Conservation (phyloP, 2,797 vertebrate genomes). For the Phalanger gymnotis region DNA sequence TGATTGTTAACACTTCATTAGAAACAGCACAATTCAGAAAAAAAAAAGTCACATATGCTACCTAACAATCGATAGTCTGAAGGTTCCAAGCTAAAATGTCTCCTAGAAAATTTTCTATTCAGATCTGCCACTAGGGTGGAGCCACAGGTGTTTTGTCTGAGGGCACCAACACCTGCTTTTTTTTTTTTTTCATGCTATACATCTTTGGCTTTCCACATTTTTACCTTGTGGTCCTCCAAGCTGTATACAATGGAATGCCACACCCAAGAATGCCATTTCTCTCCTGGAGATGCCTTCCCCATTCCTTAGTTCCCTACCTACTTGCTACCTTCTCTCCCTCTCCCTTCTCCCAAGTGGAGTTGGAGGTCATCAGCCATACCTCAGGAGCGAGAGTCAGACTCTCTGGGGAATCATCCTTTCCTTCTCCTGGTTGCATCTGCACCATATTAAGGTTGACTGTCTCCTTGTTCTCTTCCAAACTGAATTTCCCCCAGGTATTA, state of each 20-base stretch:
- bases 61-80: conserved; percentile 6
- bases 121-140: neutral
- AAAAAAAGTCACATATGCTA: conserved; percentile 27
- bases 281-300: neutral
- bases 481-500: neutral
- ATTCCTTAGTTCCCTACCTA: neutral
- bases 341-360: neutral
- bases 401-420: neutral
- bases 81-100: neutral
- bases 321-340: neutral
- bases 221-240: neutral
- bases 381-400: neutral
- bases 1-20: conserved; percentile 48
- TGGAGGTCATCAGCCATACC: neutral
- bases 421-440: neutral
- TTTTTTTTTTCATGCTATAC: neutral
- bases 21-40: conserved; percentile 36
- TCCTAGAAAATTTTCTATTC: conserved; percentile 33
- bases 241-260: neutral
- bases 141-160: neutral
- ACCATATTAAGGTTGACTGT: neutral
- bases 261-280: neutral
- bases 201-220: neutral
- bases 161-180: neutral
- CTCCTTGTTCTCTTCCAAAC: neutral